phyloP scores from a whole-genome alignment of 2,113 vertebrate genomes.

The Aphyosemion australe region DNA sequence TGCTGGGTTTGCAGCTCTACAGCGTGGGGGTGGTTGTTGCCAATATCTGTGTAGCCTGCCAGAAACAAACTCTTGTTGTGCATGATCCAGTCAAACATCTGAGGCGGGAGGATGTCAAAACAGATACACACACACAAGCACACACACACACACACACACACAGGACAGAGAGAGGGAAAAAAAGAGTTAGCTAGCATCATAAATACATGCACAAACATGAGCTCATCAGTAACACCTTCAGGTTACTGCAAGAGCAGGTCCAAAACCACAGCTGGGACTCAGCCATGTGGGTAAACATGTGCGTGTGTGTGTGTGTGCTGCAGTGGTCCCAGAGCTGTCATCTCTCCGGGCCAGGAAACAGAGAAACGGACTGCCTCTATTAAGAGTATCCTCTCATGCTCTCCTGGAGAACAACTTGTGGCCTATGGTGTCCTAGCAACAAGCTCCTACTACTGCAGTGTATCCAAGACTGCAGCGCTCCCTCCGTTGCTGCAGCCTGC shows the following conservation, averaged over 20 bases:
- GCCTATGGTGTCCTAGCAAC: conserved; percentile 78
- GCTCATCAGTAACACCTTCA: conserved; percentile 13
- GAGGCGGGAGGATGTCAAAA: conserved; percentile 37
- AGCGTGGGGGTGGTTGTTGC: conserved; percentile 94
- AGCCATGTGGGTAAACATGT: conserved; percentile 11
- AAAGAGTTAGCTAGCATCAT: not conserved
- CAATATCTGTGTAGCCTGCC: conserved; percentile 97
- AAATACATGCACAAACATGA: conserved; percentile 16
- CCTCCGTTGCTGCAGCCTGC: conserved; percentile 56
- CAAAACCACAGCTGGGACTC: conserved; percentile 42
- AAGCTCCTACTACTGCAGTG: conserved; percentile 73
- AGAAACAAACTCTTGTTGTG: conserved; percentile 99
- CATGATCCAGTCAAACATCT: conserved; percentile 99
- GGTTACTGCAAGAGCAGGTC: conserved; percentile 8
- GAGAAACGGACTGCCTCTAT: conserved; percentile 59
- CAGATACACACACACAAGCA: not conserved
- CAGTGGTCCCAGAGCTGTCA: conserved; percentile 36
- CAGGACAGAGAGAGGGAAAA: rapidly evolving
- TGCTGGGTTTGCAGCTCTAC: conserved; percentile 99
- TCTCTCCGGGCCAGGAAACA: conserved; percentile 56
- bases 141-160: not conserved
- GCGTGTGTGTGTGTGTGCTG: conserved; percentile 32
- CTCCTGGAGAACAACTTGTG: conserved; percentile 65
- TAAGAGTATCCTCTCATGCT: conserved; percentile 67
- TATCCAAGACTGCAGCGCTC: conserved; percentile 67